Conservation (phyloP, 2,888 invertebrate genomes). For the Listrodromus nycthemerus region DNA sequence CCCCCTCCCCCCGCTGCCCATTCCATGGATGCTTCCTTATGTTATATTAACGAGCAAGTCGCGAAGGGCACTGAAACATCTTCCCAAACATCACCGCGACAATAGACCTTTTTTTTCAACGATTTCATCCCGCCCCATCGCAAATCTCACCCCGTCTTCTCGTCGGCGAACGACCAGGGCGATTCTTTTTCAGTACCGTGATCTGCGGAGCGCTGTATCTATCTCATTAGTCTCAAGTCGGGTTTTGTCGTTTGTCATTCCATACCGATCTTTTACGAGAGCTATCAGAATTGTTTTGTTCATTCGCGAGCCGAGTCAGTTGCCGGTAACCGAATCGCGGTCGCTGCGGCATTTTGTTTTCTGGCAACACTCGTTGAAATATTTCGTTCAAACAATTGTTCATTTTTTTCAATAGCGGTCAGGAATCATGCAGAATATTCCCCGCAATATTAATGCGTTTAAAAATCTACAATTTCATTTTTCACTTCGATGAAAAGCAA, state of each 20-base stretch:
- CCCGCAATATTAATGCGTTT: background rate
- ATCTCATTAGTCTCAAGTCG: slow-evolving; percentile 42
- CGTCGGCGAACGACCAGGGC: slow-evolving; percentile 12
- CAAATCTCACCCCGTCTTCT: slow-evolving; percentile 29
- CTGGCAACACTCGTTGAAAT: background rate
- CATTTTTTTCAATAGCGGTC: background rate
- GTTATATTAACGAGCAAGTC: slow-evolving; percentile 78
- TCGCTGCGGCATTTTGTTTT: background rate
- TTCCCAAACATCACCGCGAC: slow-evolving; percentile 72
- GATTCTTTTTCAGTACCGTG: slow-evolving; percentile 40
- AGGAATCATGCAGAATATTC: background rate
- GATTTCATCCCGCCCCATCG: slow-evolving; percentile 70
- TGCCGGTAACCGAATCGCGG: background rate
- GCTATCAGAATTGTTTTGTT: slow-evolving; percentile 1
- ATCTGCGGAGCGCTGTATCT: slow-evolving; percentile 17
- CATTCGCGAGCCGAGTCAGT: background rate
- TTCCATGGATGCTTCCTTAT: slow-evolving; percentile 73
- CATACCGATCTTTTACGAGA: slow-evolving; percentile 23
- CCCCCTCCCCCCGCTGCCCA: background rate
- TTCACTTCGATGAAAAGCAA: background rate
- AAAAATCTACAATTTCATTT: background rate
- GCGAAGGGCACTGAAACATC: slow-evolving; percentile 70
- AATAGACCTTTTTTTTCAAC: slow-evolving; percentile 66
- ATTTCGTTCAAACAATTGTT: background rate
- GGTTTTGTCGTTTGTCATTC: slow-evolving; percentile 36